Conservation (phyloP, 2,113 vertebrate species). For the Xiphorhynchus elegans region DNA sequence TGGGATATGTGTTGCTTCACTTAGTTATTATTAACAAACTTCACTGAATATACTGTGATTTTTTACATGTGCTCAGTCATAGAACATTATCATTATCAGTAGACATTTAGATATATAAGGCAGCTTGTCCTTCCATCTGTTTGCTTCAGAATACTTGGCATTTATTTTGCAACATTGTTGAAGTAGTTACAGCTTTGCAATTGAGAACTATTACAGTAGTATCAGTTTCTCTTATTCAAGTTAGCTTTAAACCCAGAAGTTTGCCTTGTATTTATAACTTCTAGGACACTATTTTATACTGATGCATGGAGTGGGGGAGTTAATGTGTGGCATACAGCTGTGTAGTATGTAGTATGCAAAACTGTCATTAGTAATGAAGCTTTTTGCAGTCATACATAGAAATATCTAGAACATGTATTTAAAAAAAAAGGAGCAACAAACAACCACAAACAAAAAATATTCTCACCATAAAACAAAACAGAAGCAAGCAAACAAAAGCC, state of each 20-base stretch:
- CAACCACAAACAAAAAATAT: neutral
- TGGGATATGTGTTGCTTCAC: neutral
- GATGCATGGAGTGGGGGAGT: neutral
- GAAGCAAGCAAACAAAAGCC: neutral
- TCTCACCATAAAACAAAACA: neutral
- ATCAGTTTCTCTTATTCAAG: neutral
- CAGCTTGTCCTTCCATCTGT: conserved; percentile 19
- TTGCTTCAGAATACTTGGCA: conserved; percentile 39
- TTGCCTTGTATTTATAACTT: conserved; percentile 6
- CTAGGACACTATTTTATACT: neutral
- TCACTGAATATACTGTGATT: neutral
- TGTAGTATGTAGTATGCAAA: neutral
- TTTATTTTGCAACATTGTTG: conserved; percentile 14
- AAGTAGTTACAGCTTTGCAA: neutral
- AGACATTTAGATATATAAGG: neutral
- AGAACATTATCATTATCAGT: neutral
- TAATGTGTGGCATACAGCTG: neutral
- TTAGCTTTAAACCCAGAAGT: neutral
- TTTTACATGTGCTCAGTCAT: neutral
- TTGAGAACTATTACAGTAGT: neutral
- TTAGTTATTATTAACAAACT: neutral
- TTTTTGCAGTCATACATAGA: neutral
- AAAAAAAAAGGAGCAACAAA: neutral
- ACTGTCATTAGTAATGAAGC: neutral
- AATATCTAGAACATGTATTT: neutral